These are phyloP conservation scores for Panthera tigris DNA, from an alignment of 2,113 vertebrate genomes.

Conservation along the genomic window DNA sequence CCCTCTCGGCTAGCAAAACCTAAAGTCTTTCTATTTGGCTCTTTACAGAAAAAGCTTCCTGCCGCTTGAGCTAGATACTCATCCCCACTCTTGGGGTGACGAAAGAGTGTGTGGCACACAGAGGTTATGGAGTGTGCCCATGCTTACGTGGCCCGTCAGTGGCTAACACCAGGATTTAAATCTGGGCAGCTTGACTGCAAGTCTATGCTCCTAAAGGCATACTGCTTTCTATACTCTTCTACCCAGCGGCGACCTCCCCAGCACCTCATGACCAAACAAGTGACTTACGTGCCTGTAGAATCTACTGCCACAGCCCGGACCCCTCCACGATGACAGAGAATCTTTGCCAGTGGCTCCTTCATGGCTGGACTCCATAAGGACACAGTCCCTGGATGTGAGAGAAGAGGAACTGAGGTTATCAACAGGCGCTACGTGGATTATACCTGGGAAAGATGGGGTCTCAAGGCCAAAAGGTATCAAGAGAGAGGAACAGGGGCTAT, in stretches of 20 bases:
- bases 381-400: constrained; percentile 84
- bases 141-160: background rate
- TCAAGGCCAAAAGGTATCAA: background rate
- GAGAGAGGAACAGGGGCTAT: background rate
- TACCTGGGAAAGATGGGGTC: background rate
- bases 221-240: background rate
- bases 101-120: background rate
- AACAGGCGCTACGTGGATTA: background rate
- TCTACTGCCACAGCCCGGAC: constrained; percentile 91
- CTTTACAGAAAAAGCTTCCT: background rate
- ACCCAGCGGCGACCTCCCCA: background rate
- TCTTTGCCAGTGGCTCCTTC: constrained; percentile 91
- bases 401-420: background rate
- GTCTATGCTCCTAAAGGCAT: background rate
- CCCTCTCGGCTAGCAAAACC: background rate
- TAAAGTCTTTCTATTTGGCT: background rate
- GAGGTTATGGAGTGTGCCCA: background rate
- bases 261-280: background rate
- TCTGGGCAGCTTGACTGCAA: background rate
- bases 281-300: constrained; percentile 91
- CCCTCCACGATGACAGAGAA: constrained; percentile 91
- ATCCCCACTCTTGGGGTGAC: background rate
- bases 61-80: background rate
- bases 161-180: background rate
- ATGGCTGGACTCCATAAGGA: constrained; percentile 93